Evolutionary conservation across 2,113 vertebrate genomes (phyloP).

Genomic region (Zosterops hypoxanthus): DNA sequence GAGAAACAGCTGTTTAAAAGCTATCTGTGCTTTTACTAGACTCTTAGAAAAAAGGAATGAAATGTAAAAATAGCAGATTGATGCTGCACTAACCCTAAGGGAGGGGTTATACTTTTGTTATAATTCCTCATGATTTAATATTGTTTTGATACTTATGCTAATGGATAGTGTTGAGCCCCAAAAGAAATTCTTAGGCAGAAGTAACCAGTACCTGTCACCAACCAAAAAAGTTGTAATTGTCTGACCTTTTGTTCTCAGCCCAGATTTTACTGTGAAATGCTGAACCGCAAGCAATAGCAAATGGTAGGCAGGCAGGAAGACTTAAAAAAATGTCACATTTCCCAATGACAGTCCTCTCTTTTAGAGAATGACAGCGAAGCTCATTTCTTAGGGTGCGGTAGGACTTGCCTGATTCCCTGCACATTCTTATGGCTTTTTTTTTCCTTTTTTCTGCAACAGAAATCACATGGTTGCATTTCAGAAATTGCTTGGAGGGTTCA

Average conservation of each 20-base stretch:
- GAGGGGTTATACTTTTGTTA: background rate
- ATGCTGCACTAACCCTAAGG: background rate
- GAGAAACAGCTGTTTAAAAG: background rate
- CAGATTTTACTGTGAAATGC: background rate
- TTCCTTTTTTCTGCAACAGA: background rate
- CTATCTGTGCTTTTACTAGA: background rate
- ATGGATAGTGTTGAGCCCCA: background rate
- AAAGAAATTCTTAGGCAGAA: background rate
- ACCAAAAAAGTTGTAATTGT: background rate
- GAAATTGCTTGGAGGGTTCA: background rate
- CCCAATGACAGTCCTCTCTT: background rate
- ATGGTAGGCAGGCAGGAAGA: background rate
- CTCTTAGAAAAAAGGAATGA: background rate
- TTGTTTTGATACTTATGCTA: background rate
- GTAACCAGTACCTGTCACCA: background rate
- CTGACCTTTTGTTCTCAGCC: background rate
- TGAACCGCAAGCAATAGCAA: background rate
- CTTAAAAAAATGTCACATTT: background rate
- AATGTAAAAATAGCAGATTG: background rate
- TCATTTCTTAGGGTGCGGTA: background rate
- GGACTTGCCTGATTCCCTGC: background rate
- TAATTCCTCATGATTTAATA: rapidly evolving
- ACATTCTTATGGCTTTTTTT: background rate
- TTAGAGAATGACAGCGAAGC: background rate
- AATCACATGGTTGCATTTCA: background rate